Base-by-base conservation (phyloP, 1,140 invertebrate species). In the Bombus superbus region DNA sequence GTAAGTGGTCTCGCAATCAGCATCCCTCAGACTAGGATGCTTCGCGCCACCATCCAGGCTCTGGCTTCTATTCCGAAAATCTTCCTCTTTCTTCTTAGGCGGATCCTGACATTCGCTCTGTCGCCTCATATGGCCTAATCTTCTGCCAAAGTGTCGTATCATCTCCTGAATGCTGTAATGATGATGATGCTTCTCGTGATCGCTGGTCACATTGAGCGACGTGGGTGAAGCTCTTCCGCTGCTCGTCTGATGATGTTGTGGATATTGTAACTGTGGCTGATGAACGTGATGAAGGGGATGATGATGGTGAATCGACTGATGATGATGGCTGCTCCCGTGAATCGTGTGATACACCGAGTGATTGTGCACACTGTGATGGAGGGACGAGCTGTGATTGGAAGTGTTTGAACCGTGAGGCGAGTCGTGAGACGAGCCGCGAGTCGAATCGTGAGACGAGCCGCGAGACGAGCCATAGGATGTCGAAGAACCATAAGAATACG, bases 1-100 rank as follows among this genome's bases (percentile, higher is more conserved):
- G 92, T 98, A 98, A 18, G 97, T 98, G 18, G 97, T 96, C 64
- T 97, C 97, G 92, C 97, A 98, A 91, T 98, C 97, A 81, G 96
- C 95, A 13, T 96, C 93, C 92, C 72, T 95, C 93, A 90, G 93
- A 95, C 22, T 83, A 91, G 42, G 62, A 57, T 95, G 95, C 72
- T 96, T 93, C 13, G 96, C 95, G 81, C 96, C 96, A 13, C 96
- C 97, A 92, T 98, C 97, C 83, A 98, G 93, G 47, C 97, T 98
- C 92, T 97, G 97, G 38, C 97, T 98, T 44, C 98, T 96, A 64
- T 96, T 96, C 15, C 97, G 95, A 88, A 98, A 98, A 77, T 97
- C 97, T 71, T 96, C 96, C 57, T 96, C 95, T 11, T 90, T 94
- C 86, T 95, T 96, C 89, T 95, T 95, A 3, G 94, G 94, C 85